Base-by-base conservation (phyloP, 2,888 invertebrate species). In the Morinoia aosen region DNA sequence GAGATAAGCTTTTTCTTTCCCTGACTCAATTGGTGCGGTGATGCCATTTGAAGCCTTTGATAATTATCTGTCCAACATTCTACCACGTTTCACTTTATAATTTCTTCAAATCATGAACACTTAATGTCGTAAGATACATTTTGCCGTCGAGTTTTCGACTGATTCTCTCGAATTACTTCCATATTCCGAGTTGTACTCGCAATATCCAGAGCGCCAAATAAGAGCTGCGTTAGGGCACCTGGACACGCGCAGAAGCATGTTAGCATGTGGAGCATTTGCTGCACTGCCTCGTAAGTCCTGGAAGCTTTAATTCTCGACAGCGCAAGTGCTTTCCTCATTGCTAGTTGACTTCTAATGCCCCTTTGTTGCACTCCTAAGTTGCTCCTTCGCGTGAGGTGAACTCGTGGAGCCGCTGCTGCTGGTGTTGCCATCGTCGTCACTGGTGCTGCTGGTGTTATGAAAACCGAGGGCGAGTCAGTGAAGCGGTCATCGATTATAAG, bases 271-370 rank as follows among this genome's bases (percentile, higher is more conserved):
- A 10, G 76, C 76, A 33, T 33, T 76, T 33, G 76, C 76, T 76
- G 76, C 76, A 76, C 33, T 76, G 76, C 33, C 76, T 76, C 76
- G 76, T 76, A 76, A 76, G 76, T 76, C 76, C 33, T 33, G 76
- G 76, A 33, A 76, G 76, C 76, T 76, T 76, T 76, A 76, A 10
- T 76, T 76, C 76, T 76, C 76, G 76, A 76, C 76, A 76, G 76
- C 76, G 76, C 76, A 76, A 76, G 76, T 76, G 76, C 76, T 76
- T 76, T 76, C 76, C 76, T 76, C 76, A 76, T 76, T 76, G 76
- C 76, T 76, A 76, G 76, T 76, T 76, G 76, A 16, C 8, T 76
- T 33, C 76, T 76, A 76, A 76, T 33, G 33, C 76, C 25, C 76
- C 76, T 76, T 76, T 76, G 76, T 76, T 76, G 76, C 76, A 76